Conservation (phyloP, 2,113 vertebrate genomes). For the Scomber colias region DNA sequence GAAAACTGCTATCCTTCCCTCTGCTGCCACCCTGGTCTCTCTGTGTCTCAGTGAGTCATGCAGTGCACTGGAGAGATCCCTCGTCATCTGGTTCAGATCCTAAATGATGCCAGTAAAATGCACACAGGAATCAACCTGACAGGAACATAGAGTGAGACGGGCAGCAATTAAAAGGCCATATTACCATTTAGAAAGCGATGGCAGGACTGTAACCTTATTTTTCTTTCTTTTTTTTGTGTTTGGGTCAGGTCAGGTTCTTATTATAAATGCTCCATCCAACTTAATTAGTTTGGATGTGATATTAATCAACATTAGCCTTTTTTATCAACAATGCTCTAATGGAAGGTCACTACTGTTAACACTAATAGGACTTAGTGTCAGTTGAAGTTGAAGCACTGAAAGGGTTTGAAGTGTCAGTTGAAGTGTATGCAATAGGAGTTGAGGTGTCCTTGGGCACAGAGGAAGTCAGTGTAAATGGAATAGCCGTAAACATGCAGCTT, state of each 20-base stretch:
- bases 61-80: not conserved
- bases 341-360: not conserved
- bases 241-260: slow-evolving; percentile 1
- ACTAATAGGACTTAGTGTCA: too few species aligned
- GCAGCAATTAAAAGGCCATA: not conserved
- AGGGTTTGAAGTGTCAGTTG: too few species aligned
- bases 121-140: slow-evolving; percentile 12
- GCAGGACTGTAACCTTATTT: not conserved
- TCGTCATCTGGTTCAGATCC: not conserved
- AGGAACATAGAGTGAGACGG: not conserved
- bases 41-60: not conserved
- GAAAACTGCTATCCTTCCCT: not conserved
- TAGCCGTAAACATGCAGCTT: too few species aligned
- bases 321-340: not conserved
- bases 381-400: too few species aligned
- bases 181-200: slow-evolving; percentile 2
- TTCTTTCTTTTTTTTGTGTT: not conserved
- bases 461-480: too few species aligned
- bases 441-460: too few species aligned
- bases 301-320: too few species aligned
- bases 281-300: not conserved
- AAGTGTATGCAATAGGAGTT: too few species aligned
- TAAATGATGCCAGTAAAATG: not conserved
- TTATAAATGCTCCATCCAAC: not conserved
- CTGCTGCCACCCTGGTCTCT: not conserved